A percentile compares a stretch with the other conserved stretches of the same genome.
These are phyloP conservation scores for Drosophila limbata DNA, from an alignment of 2,888 invertebrate genomes.

Conservation along the genomic window DNA sequence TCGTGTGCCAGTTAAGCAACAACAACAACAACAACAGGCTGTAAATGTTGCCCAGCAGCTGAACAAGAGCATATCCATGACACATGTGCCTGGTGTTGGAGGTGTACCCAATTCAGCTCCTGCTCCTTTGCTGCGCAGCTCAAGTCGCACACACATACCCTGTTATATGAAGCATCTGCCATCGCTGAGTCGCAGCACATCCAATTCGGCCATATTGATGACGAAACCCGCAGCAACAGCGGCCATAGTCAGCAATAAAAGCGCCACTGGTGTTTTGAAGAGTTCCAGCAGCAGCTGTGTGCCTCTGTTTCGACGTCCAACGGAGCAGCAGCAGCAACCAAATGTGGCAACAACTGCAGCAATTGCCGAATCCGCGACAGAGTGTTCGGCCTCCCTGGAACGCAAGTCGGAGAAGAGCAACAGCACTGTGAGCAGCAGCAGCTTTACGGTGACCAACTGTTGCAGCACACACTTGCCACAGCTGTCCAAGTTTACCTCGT, in stretches of 20 bases:
- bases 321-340: constrained; percentile 44
- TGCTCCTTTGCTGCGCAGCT: constrained; percentile 67
- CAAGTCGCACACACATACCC: constrained; percentile 84
- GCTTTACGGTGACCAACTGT: constrained; percentile 84
- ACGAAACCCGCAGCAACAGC: constrained; percentile 25
- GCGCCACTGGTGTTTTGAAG: constrained; percentile 76
- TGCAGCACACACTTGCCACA: constrained; percentile 84
- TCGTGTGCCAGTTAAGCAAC: constrained; percentile 77
- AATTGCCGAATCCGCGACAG: constrained; percentile 49
- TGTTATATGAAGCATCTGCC: constrained; percentile 84
- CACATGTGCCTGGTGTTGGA: constrained; percentile 79
- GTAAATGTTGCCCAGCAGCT: constrained; percentile 51
- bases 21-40: too few relatives aligned
- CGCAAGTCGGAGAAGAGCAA: constrained; percentile 85
- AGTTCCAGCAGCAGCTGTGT: constrained; percentile 85
- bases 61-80: constrained; percentile 84
- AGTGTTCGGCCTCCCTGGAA: constrained; percentile 78
- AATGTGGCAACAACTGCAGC: constrained; percentile 5
- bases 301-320: constrained; percentile 72
- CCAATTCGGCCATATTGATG: constrained; percentile 83
- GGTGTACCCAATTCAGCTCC: not conserved
- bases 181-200: constrained; percentile 83
- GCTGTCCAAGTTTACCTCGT: constrained; percentile 83
- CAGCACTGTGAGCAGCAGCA: constrained; percentile 82
- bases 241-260: constrained; percentile 35